These are phyloP conservation scores for Oryzias dopingdopingensis DNA, from an alignment of 2,797 vertebrate genomes.

Conservation along the genomic window DNA sequence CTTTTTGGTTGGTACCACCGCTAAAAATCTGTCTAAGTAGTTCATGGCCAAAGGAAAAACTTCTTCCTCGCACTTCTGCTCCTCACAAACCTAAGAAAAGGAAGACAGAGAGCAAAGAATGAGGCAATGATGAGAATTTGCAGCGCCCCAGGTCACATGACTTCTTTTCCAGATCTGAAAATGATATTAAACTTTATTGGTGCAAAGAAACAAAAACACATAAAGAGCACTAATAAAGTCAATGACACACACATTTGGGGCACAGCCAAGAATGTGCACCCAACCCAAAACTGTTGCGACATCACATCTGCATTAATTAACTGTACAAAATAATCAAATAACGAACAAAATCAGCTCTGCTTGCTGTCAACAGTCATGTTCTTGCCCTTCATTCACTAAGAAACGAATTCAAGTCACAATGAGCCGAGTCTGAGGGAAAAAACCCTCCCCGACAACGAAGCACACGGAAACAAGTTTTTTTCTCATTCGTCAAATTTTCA, in stretches of 20 bases:
- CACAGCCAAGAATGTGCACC: constrained; percentile 66
- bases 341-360: constrained; percentile 21
- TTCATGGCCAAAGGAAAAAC: constrained; percentile 99
- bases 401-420: constrained; percentile 85
- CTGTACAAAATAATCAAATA: constrained; percentile 50
- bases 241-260: constrained; percentile 72
- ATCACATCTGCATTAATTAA: constrained; percentile 61
- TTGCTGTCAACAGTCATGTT: constrained; percentile 77
- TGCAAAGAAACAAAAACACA: constrained; percentile 51
- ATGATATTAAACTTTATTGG: constrained; percentile 35
- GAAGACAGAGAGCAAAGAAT: constrained; percentile 41
- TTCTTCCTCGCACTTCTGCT: constrained; percentile 98
- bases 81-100: constrained; percentile 89
- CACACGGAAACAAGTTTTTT: constrained; percentile 72
- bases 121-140: constrained; percentile 48
- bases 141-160: constrained; percentile 24
- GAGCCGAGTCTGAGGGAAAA: constrained; percentile 65
- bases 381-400: constrained; percentile 80
- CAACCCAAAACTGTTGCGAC: constrained; percentile 69
- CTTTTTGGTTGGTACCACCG: constrained; percentile 91
- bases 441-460: constrained; percentile 75
- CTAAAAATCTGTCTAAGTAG: constrained; percentile 98
- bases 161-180: constrained; percentile 20
- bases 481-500: constrained; percentile 94
- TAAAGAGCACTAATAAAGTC: constrained; percentile 62